Evolutionary conservation across 2,888 invertebrate genomes (phyloP).

Genomic region (Scrobipalpa costella): DNA sequence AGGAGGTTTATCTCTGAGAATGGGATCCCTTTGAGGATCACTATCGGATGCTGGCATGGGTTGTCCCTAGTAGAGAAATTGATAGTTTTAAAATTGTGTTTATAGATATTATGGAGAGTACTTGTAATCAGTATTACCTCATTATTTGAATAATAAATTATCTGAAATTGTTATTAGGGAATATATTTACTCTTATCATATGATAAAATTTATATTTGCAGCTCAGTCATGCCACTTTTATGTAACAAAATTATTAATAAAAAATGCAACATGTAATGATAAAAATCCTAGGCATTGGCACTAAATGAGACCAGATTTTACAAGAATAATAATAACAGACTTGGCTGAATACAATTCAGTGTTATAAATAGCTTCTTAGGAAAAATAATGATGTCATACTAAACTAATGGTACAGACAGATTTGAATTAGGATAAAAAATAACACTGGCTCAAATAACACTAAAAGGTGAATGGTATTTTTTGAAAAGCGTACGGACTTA

Average conservation of each 20-base stretch:
- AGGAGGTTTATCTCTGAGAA: constrained; percentile 84
- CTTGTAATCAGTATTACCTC: constrained; percentile 11
- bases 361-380: constrained; percentile 64
- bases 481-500: constrained; percentile 42
- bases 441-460: constrained; percentile 27
- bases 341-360: constrained; percentile 53
- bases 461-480: constrained; percentile 6
- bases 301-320: constrained; percentile 12
- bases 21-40: constrained; percentile 85
- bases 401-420: constrained; percentile 58
- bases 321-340: constrained; percentile 44
- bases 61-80: constrained; percentile 77
- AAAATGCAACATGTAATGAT: neutral
- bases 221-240: constrained; percentile 45
- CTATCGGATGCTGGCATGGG: constrained; percentile 86
- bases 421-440: constrained; percentile 40
- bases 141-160: constrained; percentile 41
- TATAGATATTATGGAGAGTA: neutral
- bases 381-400: constrained; percentile 71
- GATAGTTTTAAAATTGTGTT: constrained; percentile 19
- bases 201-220: constrained; percentile 42
- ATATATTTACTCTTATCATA: constrained; percentile 46
- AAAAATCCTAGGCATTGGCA: constrained; percentile 6
- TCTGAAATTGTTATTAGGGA: constrained; percentile 43
- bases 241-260: constrained; percentile 40